These are phyloP conservation scores for Cydia fagiglandana DNA, from an alignment of 1,140 invertebrate genomes.

Conservation along the genomic window DNA sequence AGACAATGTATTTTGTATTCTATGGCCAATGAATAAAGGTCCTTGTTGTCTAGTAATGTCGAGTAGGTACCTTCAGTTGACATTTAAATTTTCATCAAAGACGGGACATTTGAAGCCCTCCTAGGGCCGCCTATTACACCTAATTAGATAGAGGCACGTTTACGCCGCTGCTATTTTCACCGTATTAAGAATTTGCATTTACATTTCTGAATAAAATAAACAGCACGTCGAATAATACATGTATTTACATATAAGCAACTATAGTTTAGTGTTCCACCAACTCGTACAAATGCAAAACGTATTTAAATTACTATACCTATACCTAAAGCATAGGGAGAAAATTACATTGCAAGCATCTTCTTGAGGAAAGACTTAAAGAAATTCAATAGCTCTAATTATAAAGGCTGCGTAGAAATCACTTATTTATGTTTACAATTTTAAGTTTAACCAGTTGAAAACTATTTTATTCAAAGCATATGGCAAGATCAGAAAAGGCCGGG, in stretches of 20 bases:
- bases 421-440: neutral
- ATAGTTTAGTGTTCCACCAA: too few relatives aligned
- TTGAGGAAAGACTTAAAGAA: neutral
- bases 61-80: slow-evolving; percentile 1
- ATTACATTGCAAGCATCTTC: too few relatives aligned
- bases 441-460: neutral
- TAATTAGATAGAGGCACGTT: slow-evolving; percentile 12
- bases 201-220: neutral
- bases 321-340: too few relatives aligned
- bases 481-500: neutral
- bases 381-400: slow-evolving; percentile 11
- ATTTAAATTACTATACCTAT: too few relatives aligned
- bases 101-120: neutral
- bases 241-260: too few relatives aligned
- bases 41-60: neutral
- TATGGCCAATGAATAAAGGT: neutral
- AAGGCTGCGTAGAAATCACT: neutral
- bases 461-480: neutral
- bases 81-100: slow-evolving; percentile 22
- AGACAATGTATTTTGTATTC: neutral
- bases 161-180: neutral
- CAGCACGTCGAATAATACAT: too few relatives aligned
- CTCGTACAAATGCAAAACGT: too few relatives aligned
- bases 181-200: neutral
- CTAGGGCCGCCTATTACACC: neutral